phyloP scores from a whole-genome alignment of 2,113 vertebrate genomes.

The Etheostoma spectabile region DNA sequence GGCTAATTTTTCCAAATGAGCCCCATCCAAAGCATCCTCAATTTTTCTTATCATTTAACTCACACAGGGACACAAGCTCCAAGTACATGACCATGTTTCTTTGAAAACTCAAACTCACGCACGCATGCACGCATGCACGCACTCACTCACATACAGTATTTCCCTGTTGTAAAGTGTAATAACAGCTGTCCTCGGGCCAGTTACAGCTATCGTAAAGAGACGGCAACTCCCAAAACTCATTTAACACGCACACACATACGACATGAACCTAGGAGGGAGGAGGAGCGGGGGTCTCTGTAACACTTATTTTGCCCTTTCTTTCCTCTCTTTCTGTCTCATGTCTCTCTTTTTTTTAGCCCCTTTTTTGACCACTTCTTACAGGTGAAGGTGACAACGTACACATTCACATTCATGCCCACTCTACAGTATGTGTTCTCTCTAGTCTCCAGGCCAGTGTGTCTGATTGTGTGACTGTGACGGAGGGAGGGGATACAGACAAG shows the following conservation, averaged over 20 bases:
- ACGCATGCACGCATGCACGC: conserved; percentile 1
- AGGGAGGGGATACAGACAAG: conserved; percentile 12
- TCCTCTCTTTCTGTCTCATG: background rate
- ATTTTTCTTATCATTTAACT: conserved; percentile 49
- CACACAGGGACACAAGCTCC: conserved; percentile 44
- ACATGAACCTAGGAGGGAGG: conserved; percentile 45
- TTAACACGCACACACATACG: conserved; percentile 53
- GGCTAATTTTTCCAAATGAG: conserved; percentile 24
- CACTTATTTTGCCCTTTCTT: conserved; percentile 41
- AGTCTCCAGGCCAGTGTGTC: conserved; percentile 20
- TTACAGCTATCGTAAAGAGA: conserved; percentile 81
- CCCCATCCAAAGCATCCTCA: conserved; percentile 33
- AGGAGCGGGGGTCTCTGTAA: conserved; percentile 46
- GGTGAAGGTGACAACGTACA: conserved; percentile 72
- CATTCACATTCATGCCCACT: conserved; percentile 20
- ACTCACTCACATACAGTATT: conserved; percentile 56
- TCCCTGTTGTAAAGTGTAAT: conserved; percentile 79
- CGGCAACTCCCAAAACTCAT: conserved; percentile 81
- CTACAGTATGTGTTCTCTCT: conserved; percentile 9
- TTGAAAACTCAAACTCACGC: conserved; percentile 22
- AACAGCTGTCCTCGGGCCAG: conserved; percentile 80
- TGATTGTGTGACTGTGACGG: conserved; percentile 33
- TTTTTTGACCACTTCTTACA: conserved; percentile 73
- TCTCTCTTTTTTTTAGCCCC: conserved; percentile 44
- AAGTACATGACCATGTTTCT: conserved; percentile 38